phyloP scores from a whole-genome alignment of 2,113 vertebrate species.

The Ptyas mucosa region DNA sequence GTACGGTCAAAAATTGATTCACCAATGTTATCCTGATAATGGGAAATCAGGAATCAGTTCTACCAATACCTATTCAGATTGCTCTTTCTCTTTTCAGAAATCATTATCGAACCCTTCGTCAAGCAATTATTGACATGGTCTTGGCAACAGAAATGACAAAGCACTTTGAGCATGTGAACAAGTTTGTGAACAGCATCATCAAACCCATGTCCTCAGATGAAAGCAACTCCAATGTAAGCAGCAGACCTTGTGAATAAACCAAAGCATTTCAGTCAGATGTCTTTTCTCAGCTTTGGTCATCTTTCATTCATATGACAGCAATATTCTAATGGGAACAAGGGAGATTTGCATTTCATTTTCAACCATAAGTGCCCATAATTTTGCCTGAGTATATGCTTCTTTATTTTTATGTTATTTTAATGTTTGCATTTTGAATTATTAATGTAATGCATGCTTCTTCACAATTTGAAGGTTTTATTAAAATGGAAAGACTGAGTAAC shows the following conservation, averaged over 20 bases:
- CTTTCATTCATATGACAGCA: not conserved
- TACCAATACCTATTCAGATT: not conserved
- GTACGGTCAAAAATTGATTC: not conserved
- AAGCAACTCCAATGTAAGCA: constrained; percentile 68
- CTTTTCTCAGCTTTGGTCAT: not conserved
- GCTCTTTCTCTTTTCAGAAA: constrained; percentile 71
- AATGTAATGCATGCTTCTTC: not conserved
- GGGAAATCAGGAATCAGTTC: not conserved
- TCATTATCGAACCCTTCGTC: constrained; percentile 87
- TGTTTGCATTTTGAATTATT: not conserved
- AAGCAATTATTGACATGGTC: constrained; percentile 97
- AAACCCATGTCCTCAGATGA: constrained; percentile 87
- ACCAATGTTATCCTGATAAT: not conserved
- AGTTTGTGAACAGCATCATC: constrained; percentile 97
- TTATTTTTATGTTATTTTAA: not conserved
- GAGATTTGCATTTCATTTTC: not conserved
- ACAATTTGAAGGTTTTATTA: not conserved
- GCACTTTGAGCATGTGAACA: constrained; percentile 96
- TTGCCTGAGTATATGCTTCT: no score
- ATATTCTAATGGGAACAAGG: not conserved
- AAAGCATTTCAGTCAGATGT: not conserved
- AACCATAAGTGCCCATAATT: not conserved
- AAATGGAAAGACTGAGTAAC: not conserved
- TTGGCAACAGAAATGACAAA: constrained; percentile 97
- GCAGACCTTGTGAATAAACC: not conserved